Percentiles rank a stretch among this genome's conserved stretches.
Evolutionary conservation across 2,797 vertebrate species (phyloP).

Genomic region (Cryptoprocta ferox): DNA sequence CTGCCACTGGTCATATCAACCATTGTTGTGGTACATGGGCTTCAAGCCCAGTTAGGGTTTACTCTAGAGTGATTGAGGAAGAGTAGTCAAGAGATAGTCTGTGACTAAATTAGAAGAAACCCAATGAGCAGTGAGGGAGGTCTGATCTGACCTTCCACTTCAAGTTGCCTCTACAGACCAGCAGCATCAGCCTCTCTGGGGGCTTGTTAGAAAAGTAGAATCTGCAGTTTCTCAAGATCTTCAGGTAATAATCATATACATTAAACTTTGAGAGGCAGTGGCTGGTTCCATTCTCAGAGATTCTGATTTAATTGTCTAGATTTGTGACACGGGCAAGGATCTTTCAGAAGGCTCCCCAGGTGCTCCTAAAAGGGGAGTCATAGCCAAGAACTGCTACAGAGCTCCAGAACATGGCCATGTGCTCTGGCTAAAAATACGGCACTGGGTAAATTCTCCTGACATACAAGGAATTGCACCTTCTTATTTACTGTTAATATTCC

Average conservation of each 20-base stretch:
- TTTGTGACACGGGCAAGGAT: neutral
- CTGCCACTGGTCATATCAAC: neutral
- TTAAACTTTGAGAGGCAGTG: neutral
- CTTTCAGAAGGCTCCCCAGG: neutral
- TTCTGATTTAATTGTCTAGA: neutral
- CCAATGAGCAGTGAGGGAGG: neutral
- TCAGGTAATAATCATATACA: neutral
- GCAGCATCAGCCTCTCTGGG: neutral
- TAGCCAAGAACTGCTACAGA: neutral
- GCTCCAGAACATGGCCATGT: accelerated
- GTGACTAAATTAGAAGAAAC: neutral
- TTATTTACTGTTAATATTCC: neutral
- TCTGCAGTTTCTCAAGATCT: neutral
- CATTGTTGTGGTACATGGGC: neutral
- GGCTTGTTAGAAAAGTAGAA: neutral
- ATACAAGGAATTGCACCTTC: neutral
- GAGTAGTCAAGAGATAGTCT: neutral
- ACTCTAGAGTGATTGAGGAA: neutral
- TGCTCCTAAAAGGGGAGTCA: neutral
- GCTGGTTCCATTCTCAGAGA: neutral
- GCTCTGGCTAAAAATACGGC: neutral
- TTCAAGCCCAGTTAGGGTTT: neutral
- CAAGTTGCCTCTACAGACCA: neutral
- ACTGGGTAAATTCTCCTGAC: neutral
- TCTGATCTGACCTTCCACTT: neutral